These are phyloP conservation scores for Cheiracanthium punctorium DNA, from an alignment of 2,888 invertebrate genomes.

Conservation along the genomic window DNA sequence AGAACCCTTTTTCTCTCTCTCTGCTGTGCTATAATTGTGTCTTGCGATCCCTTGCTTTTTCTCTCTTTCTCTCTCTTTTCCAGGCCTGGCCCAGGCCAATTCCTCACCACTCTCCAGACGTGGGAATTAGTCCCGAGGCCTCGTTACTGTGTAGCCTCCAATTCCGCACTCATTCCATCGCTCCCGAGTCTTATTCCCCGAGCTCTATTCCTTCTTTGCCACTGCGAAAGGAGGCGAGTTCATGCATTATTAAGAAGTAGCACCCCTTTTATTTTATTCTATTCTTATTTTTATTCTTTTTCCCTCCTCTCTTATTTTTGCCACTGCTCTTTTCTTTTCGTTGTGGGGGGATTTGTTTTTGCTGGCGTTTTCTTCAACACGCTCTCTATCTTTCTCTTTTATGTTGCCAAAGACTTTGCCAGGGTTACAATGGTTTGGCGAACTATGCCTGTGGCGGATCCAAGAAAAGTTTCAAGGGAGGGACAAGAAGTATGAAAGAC, in stretches of 20 bases:
- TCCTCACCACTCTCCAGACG: conserved; percentile 59
- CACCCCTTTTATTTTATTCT: conserved; percentile 67
- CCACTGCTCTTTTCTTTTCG: conserved; percentile 20
- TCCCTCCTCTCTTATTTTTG: background rate
- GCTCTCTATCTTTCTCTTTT: background rate
- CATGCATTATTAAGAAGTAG: conserved; percentile 70
- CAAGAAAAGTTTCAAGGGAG: no score
- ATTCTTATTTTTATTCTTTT: conserved; percentile 34
- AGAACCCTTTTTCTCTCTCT: conserved; percentile 22
- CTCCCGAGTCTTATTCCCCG: conserved; percentile 28
- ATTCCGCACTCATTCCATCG: background rate
- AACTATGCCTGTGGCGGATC: background rate
- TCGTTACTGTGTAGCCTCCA: conserved; percentile 44
- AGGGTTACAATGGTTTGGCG: conserved; percentile 11
- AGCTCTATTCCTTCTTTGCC: conserved; percentile 33
- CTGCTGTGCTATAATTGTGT: conserved; percentile 57
- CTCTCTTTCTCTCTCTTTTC: background rate
- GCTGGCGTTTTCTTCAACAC: conserved; percentile 21
- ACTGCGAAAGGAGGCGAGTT: conserved; percentile 53
- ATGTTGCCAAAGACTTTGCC: no score
- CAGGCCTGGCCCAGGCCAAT: conserved; percentile 43
- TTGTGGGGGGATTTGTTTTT: conserved; percentile 67
- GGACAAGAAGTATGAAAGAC: no score
- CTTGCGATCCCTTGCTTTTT: conserved; percentile 34
- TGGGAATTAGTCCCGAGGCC: conserved; percentile 66